phyloP scores from a whole-genome alignment of 1,140 invertebrate species.

The Kradibia gibbosae region DNA sequence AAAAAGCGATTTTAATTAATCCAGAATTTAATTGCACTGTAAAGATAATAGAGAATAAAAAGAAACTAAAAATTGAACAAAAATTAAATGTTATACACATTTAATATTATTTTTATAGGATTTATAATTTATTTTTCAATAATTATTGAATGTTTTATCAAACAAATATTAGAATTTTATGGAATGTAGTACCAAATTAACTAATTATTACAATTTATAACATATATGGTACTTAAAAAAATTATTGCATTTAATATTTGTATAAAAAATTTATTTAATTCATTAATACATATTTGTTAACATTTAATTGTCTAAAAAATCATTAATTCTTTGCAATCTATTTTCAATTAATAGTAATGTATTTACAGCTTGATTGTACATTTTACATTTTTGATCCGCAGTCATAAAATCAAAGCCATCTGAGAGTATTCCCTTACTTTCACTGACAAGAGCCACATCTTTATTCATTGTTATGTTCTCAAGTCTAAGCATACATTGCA shows the following conservation, averaged over 20 bases:
- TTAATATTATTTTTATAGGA: too few relatives aligned
- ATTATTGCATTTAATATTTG: background rate
- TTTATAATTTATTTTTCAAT: too few relatives aligned
- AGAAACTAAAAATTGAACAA: too few relatives aligned
- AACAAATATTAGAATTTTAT: too few relatives aligned
- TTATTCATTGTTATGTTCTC: background rate
- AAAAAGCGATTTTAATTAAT: too few relatives aligned
- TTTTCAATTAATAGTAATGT: conserved; percentile 25
- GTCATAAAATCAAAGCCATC: background rate
- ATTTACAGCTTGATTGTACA: conserved; percentile 11
- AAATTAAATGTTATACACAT: too few relatives aligned
- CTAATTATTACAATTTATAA: too few relatives aligned
- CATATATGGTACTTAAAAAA: background rate
- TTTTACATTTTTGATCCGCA: background rate
- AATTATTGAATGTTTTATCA: too few relatives aligned
- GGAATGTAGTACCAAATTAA: too few relatives aligned
- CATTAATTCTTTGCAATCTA: conserved; percentile 14
- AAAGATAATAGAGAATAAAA: too few relatives aligned
- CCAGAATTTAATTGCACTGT: too few relatives aligned
- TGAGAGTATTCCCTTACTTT: background rate
- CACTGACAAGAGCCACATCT: background rate
- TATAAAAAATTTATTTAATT: background rate
- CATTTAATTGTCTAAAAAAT: conserved; percentile 16
- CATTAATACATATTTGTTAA: conserved; percentile 7
- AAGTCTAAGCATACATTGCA: conserved; percentile 5